Evolutionary conservation across 2,113 vertebrate genomes (phyloP).

Genomic region (Etheostoma cragini): DNA sequence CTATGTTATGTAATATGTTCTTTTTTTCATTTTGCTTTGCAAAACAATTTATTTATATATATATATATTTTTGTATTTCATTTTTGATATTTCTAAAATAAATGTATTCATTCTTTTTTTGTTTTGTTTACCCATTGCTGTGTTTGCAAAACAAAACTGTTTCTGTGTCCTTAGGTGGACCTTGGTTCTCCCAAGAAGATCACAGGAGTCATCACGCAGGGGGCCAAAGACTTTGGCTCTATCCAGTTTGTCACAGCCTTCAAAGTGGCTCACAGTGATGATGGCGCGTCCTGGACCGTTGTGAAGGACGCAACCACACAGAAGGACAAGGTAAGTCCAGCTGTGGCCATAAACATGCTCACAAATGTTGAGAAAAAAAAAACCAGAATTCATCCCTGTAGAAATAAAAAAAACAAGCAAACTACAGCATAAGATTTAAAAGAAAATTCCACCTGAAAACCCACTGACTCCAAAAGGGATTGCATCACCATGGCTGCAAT

Average conservation of each 20-base stretch:
- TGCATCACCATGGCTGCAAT: not conserved
- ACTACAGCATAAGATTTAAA: not conserved
- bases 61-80: too few species aligned
- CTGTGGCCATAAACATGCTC: not conserved
- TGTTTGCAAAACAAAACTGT: not conserved
- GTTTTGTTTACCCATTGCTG: not conserved
- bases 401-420: not conserved
- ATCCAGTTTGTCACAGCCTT: constrained; percentile 93
- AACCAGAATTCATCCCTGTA: not conserved
- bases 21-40: too few species aligned
- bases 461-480: not conserved
- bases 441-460: not conserved
- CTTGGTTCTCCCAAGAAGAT: constrained; percentile 87
- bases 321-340: constrained; percentile 85
- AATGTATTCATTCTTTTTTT: not conserved
- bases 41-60: too few species aligned
- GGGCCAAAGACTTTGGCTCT: constrained; percentile 94
- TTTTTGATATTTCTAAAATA: too few species aligned
- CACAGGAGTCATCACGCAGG: constrained; percentile 93
- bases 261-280: constrained; percentile 90
- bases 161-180: constrained; percentile 85
- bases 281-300: constrained; percentile 86
- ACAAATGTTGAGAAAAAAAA: not conserved
- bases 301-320: constrained; percentile 83
- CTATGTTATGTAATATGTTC: too few species aligned